Evolutionary conservation across 2,888 invertebrate genomes (phyloP).

Genomic region (Biston betularia): DNA sequence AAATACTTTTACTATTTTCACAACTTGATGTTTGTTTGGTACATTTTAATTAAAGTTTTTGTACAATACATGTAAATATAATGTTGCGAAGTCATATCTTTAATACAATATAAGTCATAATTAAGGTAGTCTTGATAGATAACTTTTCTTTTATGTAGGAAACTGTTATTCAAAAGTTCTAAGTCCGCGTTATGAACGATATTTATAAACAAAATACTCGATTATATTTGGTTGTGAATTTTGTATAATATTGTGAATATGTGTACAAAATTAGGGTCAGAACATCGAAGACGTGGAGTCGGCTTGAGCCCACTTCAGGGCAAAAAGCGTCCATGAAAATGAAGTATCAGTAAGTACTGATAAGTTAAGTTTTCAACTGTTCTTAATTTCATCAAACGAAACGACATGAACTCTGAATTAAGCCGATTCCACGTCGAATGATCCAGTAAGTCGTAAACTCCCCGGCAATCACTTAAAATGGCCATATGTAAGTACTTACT

Average conservation of each 20-base stretch:
- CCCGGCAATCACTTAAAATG: slow-evolving; percentile 44
- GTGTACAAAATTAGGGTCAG: slow-evolving; percentile 10
- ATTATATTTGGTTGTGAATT: slow-evolving; percentile 47
- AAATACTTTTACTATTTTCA: not conserved
- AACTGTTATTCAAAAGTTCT: slow-evolving; percentile 21
- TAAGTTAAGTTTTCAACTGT: not conserved
- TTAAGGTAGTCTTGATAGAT: slow-evolving; percentile 21
- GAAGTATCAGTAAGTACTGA: not conserved
- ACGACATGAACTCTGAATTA: slow-evolving; percentile 11
- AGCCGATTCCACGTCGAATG: slow-evolving; percentile 9
- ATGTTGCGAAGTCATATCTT: slow-evolving; percentile 15
- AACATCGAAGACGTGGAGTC: not conserved
- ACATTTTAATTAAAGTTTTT: slow-evolving; percentile 1
- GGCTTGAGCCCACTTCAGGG: slow-evolving; percentile 10
- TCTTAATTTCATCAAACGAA: not conserved
- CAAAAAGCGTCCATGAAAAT: slow-evolving; percentile 1
- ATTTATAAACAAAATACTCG: slow-evolving; percentile 46
- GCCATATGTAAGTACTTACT: slow-evolving; percentile 46
- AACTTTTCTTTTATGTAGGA: slow-evolving; percentile 21
- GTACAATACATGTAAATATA: slow-evolving; percentile 32
- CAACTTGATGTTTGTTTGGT: slow-evolving; percentile 14
- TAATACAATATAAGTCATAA: slow-evolving; percentile 20
- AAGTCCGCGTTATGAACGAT: slow-evolving; percentile 31
- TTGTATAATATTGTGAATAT: slow-evolving; percentile 31
- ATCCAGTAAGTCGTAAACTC: not conserved